Evolutionary conservation across 2,797 vertebrate species (phyloP).

Genomic region (Rachycentron canadum): DNA sequence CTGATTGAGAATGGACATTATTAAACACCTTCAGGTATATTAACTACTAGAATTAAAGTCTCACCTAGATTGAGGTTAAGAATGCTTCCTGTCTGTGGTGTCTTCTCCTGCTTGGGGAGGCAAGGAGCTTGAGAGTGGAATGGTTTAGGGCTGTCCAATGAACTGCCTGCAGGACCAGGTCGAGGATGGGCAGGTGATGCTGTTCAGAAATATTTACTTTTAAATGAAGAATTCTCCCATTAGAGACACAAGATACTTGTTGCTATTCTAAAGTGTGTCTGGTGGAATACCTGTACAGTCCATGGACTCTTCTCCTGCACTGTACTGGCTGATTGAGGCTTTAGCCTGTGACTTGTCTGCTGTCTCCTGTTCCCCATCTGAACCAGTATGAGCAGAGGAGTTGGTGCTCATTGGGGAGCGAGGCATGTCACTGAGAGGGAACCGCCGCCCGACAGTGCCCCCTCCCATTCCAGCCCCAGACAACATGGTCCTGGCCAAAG

Average conservation of each 20-base stretch:
- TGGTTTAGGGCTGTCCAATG: constrained; percentile 92
- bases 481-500: constrained; percentile 89
- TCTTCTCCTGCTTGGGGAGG: constrained; percentile 89
- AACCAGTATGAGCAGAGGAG: constrained; percentile 95
- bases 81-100: constrained; percentile 92
- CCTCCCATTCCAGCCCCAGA: constrained; percentile 66
- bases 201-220: constrained; percentile 71
- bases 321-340: constrained; percentile 89
- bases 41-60: constrained; percentile 25
- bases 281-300: constrained; percentile 89
- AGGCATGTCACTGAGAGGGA: constrained; percentile 91
- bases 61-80: constrained; percentile 98
- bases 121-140: constrained; percentile 90
- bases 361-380: constrained; percentile 93
- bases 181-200: constrained; percentile 89
- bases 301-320: constrained; percentile 93
- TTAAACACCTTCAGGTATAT: neutral
- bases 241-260: constrained; percentile 6
- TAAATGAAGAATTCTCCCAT: constrained; percentile 2
- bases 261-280: neutral
- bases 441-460: constrained; percentile 78
- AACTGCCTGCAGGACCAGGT: constrained; percentile 87
- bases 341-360: constrained; percentile 89
- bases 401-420: constrained; percentile 97
- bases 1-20: constrained; percentile 2